phyloP scores from a whole-genome alignment of 2,888 invertebrate genomes.

The Mimas tiliae region DNA sequence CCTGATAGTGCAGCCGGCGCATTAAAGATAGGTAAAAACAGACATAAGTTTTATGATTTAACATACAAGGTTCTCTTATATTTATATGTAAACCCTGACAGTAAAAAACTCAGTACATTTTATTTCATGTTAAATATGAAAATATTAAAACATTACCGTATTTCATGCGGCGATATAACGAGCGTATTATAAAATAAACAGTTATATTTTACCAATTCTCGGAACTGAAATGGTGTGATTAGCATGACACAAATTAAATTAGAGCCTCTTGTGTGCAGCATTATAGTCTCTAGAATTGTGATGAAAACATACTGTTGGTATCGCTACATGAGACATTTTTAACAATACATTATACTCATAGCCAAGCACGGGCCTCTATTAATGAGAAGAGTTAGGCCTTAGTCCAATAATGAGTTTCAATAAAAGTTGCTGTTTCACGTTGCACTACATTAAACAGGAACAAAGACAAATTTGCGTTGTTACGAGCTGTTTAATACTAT shows the following conservation, averaged over 20 bases:
- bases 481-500: not conserved
- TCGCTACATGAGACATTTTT: slow-evolving; percentile 15
- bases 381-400: too few species aligned
- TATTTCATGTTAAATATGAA: slow-evolving; percentile 53
- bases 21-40: not conserved
- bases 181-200: slow-evolving; percentile 6
- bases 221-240: slow-evolving; percentile 15
- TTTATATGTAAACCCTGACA: slow-evolving; percentile 45
- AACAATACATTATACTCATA: slow-evolving; percentile 7
- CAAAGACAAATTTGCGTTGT: not conserved
- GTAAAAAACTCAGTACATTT: slow-evolving; percentile 55
- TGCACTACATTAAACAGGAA: not conserved
- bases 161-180: slow-evolving; percentile 12
- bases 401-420: too few species aligned
- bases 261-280: slow-evolving; percentile 25
- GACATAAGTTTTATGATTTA: slow-evolving; percentile 11
- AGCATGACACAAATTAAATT: slow-evolving; percentile 27
- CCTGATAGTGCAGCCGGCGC: too few species aligned
- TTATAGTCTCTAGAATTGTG: slow-evolving; percentile 9
- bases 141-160: slow-evolving; percentile 56
- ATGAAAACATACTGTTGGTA: slow-evolving; percentile 8
- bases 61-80: slow-evolving; percentile 36
- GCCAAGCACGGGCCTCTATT: too few species aligned
- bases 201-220: slow-evolving; percentile 23
- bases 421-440: too few species aligned